Base-by-base conservation (phyloP, 1,140 invertebrate genomes). In the Zaprionus vittiger region DNA sequence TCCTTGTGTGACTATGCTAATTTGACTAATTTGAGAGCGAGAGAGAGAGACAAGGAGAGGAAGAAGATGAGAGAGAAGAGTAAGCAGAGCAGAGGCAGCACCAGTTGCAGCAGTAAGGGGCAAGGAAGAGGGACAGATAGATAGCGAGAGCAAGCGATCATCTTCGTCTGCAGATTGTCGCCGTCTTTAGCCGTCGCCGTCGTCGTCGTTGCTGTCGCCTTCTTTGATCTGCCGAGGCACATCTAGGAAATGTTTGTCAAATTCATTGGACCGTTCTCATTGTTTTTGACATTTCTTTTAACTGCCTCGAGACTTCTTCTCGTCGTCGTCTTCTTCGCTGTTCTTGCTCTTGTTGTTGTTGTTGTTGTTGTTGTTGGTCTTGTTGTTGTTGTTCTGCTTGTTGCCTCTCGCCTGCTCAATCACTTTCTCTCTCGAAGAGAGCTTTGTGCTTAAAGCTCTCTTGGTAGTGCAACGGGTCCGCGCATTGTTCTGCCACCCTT, bases 231-330 rank as follows among this genome's bases (percentile, higher is more conserved):
- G 89, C 89, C 89, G 91, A 84, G 89, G 83, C 79, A 77, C 84
- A 91, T 91, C 89, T 91, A 91, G 89, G 89, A 91, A 91, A 91
- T 89, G 89, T 91, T 91, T 91, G 89, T 91, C 90, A 91, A 91
- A 90, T 83, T 83, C 90, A 90, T 79, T 91, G 76, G 85, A 91
- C 90, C 90, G 91, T 91, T 81, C 78, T 91, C 90, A 91, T 90
- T 81, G 80, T 84, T 91, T 91, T 90, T 91, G 90, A 91, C 90
- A 91, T 89, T 89, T 90, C 85, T 90, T 85, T 90, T 90, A 89
- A 52, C 47, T 52, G 81, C 66, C 41, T 37, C 63, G 59, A 59
- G 56, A 28, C 5, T 31, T 66, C 55, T 15, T n/a, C 47, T 17
- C 41, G 1, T 47, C 11, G 22, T 5, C 55, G 38, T 20, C 49